These are phyloP conservation scores for Eunapius fragilis DNA, from an alignment of 37 sponge, comb jelly and placozoan genomes.

Conservation along the genomic window DNA sequence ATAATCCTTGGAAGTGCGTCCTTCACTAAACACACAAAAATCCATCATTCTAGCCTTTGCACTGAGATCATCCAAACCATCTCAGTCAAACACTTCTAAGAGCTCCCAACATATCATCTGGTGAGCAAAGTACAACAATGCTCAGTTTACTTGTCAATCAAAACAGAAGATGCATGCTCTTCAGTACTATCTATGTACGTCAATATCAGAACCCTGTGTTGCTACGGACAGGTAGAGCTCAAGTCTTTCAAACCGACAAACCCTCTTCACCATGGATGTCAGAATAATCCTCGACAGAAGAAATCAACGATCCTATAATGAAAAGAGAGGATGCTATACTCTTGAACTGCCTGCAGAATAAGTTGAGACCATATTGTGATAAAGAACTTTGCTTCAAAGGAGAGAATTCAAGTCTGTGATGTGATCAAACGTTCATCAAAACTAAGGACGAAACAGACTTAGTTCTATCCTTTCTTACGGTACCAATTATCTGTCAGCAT, in stretches of 20 bases:
- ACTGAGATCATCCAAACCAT: not conserved
- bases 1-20: too few relatives aligned
- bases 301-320: conserved; percentile 22
- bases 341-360: not conserved
- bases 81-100: not conserved
- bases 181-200: not conserved
- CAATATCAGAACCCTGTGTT: conserved; percentile 17
- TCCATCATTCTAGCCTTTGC: conserved; percentile 13
- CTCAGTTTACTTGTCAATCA: not conserved
- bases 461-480: not conserved
- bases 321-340: not conserved
- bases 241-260: not conserved
- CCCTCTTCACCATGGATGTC: not conserved
- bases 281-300: conserved; percentile 27
- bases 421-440: not conserved
- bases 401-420: not conserved
- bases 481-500: conserved; percentile 21
- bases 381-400: conserved; percentile 15
- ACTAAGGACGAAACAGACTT: not conserved
- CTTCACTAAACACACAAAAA: too few relatives aligned
- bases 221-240: conserved; percentile 17
- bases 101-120: not conserved
- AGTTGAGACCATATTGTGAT: not conserved
- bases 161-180: not conserved
- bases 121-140: not conserved